phyloP scores from a whole-genome alignment of 35 echinoderm and acorn worm genomes.

The Heliocidaris tuberculata region DNA sequence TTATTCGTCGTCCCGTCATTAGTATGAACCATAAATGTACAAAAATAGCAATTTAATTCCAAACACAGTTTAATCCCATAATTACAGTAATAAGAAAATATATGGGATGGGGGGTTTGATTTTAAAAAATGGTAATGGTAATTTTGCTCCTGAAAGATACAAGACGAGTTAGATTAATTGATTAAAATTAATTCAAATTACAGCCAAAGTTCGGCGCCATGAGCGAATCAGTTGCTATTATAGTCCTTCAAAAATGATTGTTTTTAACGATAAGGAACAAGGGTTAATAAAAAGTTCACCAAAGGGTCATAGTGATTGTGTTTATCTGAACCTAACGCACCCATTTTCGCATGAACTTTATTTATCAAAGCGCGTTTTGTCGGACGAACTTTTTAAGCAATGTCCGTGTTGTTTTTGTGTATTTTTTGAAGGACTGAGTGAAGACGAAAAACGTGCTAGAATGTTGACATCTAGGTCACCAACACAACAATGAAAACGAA shows the following conservation, averaged over 20 bases:
- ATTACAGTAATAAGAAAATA: too few species aligned
- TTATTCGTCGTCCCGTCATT: too few species aligned
- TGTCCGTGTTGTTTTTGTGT: neutral
- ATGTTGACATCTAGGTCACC: neutral
- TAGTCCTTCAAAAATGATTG: neutral
- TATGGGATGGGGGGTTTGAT: too few species aligned
- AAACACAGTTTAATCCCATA: too few species aligned
- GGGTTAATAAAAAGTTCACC: neutral
- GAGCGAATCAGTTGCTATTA: neutral
- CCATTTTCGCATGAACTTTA: neutral
- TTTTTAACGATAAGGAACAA: neutral
- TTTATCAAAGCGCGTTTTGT: neutral
- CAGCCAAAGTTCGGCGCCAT: neutral
- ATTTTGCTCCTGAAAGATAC: too few species aligned
- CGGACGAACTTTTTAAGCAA: neutral
- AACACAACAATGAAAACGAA: neutral
- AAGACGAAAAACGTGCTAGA: neutral
- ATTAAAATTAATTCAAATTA: neutral
- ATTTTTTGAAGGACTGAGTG: neutral
- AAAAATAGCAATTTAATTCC: too few species aligned
- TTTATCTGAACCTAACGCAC: neutral
- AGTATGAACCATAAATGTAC: too few species aligned
- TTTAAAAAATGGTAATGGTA: too few species aligned
- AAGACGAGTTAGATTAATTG: too few species aligned
- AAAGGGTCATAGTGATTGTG: neutral